These are phyloP conservation scores for Lathamus discolor DNA, from an alignment of 2,113 vertebrate genomes.

Conservation along the genomic window DNA sequence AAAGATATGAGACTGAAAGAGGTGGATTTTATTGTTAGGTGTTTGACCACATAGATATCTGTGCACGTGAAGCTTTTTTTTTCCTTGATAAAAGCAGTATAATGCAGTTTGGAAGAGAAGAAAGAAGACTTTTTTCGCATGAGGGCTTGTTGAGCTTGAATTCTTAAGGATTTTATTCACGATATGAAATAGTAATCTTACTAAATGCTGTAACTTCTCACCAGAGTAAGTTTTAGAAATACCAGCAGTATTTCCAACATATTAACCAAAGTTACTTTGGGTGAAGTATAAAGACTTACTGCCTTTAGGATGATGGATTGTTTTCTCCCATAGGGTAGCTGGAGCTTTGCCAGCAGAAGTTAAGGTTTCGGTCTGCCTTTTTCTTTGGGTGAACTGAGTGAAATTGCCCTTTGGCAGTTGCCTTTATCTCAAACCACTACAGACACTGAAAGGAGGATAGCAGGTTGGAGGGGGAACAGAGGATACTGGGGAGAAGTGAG, in stretches of 20 bases:
- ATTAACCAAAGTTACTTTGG: background rate
- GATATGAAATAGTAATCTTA: conserved; percentile 12
- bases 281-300: background rate
- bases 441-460: background rate
- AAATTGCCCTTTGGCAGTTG: conserved; percentile 32
- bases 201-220: background rate
- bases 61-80: background rate
- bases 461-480: conserved; percentile 1
- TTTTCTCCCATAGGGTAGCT: conserved; percentile 8
- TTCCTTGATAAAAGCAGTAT: background rate
- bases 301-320: background rate
- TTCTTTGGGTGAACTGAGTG: background rate
- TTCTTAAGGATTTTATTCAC: conserved; percentile 7
- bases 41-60: background rate
- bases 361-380: background rate
- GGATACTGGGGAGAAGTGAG: background rate
- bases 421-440: conserved; percentile 21
- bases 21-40: background rate
- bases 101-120: background rate
- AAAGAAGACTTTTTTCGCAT: background rate
- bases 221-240: background rate
- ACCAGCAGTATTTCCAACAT: background rate
- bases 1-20: background rate
- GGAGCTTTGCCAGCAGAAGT: background rate
- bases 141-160: background rate